A percentile compares a stretch with the other conserved stretches of the same genome.
These are phyloP conservation scores for Macaria liturata DNA, from an alignment of 2,888 invertebrate species.

Conservation along the genomic window DNA sequence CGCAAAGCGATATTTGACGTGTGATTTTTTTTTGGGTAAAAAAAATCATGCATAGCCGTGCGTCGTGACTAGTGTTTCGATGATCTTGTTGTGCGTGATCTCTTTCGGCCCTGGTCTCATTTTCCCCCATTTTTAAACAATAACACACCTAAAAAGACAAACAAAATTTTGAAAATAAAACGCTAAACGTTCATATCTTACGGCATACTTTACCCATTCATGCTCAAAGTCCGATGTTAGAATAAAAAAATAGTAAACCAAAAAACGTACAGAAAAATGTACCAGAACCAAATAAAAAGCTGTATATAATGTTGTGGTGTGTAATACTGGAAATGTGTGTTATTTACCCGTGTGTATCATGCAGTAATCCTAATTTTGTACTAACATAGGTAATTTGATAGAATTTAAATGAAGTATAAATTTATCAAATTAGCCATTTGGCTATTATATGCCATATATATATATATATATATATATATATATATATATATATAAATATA, in stretches of 20 bases:
- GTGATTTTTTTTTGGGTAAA: conserved; percentile 23
- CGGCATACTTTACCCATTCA: conserved; percentile 34
- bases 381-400: too few species aligned
- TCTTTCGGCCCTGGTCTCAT: conserved; percentile 82
- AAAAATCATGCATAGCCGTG: conserved; percentile 64
- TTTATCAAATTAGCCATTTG: too few species aligned
- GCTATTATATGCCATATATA: too few species aligned
- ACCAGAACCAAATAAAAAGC: conserved; percentile 76
- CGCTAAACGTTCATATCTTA: conserved; percentile 21
- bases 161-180: conserved; percentile 37
- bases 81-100: conserved; percentile 56
- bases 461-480: too few species aligned
- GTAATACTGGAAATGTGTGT: too few species aligned
- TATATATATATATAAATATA: too few species aligned
- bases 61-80: conserved; percentile 60
- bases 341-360: too few species aligned
- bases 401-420: too few species aligned
- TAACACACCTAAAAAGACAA: conserved; percentile 69
- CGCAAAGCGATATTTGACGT: conserved; percentile 43
- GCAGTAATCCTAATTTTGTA: too few species aligned
- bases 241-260: conserved; percentile 30
- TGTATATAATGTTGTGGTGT: conserved; percentile 8
- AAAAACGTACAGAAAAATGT: conserved; percentile 56
- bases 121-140: conserved; percentile 59
- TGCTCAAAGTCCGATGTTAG: conserved; percentile 42